Conservation (phyloP, 53 echinoderm and acorn worm species). For the Hippasteria phrygiana region DNA sequence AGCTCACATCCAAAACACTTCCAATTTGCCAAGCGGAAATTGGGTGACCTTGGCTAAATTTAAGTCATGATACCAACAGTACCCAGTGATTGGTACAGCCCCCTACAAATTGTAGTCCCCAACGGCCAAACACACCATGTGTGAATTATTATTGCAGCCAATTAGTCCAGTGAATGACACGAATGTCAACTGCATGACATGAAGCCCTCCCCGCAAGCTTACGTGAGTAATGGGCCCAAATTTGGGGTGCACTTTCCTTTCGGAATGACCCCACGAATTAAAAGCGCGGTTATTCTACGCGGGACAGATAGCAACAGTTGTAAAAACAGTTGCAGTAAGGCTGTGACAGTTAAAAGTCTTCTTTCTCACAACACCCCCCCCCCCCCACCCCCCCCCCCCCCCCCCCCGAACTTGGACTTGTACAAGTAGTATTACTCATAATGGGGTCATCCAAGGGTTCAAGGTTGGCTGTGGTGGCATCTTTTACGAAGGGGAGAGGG, state of each 20-base stretch:
- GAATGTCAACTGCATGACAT: too few species aligned
- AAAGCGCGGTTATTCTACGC: background rate
- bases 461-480: constrained; percentile 5
- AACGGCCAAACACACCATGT: background rate
- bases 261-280: background rate
- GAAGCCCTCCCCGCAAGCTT: too few species aligned
- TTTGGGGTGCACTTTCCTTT: constrained; percentile 5
- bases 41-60: constrained; percentile 47
- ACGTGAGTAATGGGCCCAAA: constrained; percentile 14
- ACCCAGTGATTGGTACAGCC: background rate
- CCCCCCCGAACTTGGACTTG: too few species aligned
- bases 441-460: constrained; percentile 28
- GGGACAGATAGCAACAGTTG: constrained; percentile 33
- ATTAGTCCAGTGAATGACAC: too few species aligned
- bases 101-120: background rate
- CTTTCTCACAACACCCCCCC: background rate
- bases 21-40: constrained; percentile 39
- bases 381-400: background rate
- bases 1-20: constrained; percentile 5
- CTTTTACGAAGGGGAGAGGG: constrained; percentile 7
- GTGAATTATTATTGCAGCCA: background rate
- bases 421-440: constrained; percentile 40
- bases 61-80: background rate
- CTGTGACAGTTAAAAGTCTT: background rate
- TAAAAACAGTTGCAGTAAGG: constrained; percentile 44